Evolutionary conservation across 2,888 invertebrate species (phyloP).

Genomic region (Drosophila buzzatii): DNA sequence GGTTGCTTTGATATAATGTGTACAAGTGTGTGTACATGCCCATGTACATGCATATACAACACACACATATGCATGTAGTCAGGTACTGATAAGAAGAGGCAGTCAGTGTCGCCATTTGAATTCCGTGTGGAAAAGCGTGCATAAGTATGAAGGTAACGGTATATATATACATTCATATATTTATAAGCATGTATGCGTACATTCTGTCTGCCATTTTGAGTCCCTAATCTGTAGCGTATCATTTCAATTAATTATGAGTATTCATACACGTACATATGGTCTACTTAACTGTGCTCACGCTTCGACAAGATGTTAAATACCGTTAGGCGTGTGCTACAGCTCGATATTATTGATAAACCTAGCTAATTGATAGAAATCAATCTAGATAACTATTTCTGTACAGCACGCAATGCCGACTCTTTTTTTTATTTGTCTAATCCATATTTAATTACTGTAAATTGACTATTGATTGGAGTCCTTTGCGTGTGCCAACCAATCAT

Average conservation of each 20-base stretch:
- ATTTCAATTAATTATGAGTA: conserved; percentile 32
- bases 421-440: conserved; percentile 15
- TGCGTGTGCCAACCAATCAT: conserved; percentile 5
- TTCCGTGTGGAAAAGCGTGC: conserved; percentile 14
- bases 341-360: conserved; percentile 9
- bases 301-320: conserved; percentile 18
- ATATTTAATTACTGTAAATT: conserved; percentile 35
- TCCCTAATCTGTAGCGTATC: conserved; percentile 26
- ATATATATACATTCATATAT: background rate
- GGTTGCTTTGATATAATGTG: conserved; percentile 25
- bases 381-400: conserved; percentile 11
- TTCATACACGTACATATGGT: conserved; percentile 31
- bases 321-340: background rate
- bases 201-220: conserved; percentile 20
- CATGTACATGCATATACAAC: background rate
- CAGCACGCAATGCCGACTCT: conserved; percentile 31
- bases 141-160: background rate
- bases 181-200: background rate
- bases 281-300: conserved; percentile 24
- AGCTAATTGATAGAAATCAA: conserved; percentile 13
- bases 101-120: conserved; percentile 31
- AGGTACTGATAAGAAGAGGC: conserved; percentile 44
- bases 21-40: background rate
- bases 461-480: conserved; percentile 20
- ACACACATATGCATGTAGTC: conserved; percentile 6